A percentile compares a stretch with the other conserved stretches of the same genome.
phyloP scores from a whole-genome alignment of 2,888 invertebrate species.

The Dinocampus coccinellae region DNA sequence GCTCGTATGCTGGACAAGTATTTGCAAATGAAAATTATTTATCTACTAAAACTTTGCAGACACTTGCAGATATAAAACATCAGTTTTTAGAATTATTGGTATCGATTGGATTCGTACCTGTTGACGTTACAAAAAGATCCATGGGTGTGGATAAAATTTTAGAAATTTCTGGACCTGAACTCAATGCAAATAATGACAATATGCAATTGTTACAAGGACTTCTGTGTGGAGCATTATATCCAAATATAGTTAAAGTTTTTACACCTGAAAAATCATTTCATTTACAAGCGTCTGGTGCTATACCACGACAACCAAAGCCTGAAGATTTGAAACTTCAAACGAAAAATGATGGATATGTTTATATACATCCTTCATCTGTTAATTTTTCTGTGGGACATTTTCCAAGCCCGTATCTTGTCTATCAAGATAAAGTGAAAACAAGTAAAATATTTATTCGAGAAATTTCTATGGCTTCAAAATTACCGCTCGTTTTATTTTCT shows the following conservation, averaged over 20 bases:
- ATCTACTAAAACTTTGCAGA: conserved; percentile 84
- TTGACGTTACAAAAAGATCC: conserved; percentile 73
- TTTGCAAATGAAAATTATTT: conserved; percentile 89
- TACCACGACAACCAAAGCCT: conserved; percentile 79
- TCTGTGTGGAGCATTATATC: conserved; percentile 92
- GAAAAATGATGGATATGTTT: conserved; percentile 79
- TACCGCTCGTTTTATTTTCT: conserved; percentile 76
- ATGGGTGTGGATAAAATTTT: conserved; percentile 77
- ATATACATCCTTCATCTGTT: conserved; percentile 83
- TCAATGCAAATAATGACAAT: conserved; percentile 83
- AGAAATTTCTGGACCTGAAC: conserved; percentile 76
- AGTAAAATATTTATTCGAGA: conserved; percentile 84
- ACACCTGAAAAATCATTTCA: conserved; percentile 85
- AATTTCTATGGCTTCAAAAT: conserved; percentile 83
- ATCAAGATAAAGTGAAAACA: conserved; percentile 87
- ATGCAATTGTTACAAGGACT: conserved; percentile 83
- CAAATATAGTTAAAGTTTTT: conserved; percentile 88
- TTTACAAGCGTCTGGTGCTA: conserved; percentile 80
- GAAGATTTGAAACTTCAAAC: conserved; percentile 83
- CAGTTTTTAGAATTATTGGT: conserved; percentile 82
- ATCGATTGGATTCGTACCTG: conserved; percentile 84
- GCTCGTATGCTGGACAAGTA: conserved; percentile 79
- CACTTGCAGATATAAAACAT: conserved; percentile 88
- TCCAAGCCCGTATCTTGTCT: conserved; percentile 82
- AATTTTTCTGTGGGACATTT: conserved; percentile 78